phyloP scores from a whole-genome alignment of 2,888 invertebrate species.

The Meandrusa payeni region DNA sequence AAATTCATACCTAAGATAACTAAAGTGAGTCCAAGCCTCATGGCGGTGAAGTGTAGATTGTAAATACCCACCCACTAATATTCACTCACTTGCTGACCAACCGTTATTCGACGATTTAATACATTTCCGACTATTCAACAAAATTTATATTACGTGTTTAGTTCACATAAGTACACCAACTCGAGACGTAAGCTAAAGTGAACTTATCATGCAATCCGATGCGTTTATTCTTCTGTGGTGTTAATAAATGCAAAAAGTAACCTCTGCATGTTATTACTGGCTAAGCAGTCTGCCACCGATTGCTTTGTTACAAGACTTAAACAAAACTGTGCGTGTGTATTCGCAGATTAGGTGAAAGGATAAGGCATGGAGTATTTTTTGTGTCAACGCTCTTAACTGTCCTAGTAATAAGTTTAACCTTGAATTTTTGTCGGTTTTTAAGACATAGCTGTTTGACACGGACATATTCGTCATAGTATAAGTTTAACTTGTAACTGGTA shows the following conservation, averaged over 20 bases:
- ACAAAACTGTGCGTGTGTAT: constrained; percentile 51
- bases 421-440: constrained; percentile 41
- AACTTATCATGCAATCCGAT: constrained; percentile 52
- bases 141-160: constrained; percentile 23
- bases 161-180: constrained; percentile 26
- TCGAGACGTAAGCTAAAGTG: constrained; percentile 51
- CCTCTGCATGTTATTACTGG: constrained; percentile 37
- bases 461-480: not conserved
- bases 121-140: not conserved
- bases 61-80: constrained; percentile 23
- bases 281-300: constrained; percentile 28
- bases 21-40: constrained; percentile 25
- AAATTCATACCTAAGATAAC: constrained; percentile 31
- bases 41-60: constrained; percentile 20
- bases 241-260: constrained; percentile 55
- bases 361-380: constrained; percentile 25
- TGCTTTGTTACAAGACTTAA: constrained; percentile 42
- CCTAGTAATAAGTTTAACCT: constrained; percentile 52
- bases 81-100: constrained; percentile 19
- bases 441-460: constrained; percentile 14
- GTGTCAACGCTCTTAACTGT: constrained; percentile 38
- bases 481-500: too few species aligned
- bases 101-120: constrained; percentile 25
- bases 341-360: constrained; percentile 36
- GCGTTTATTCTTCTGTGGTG: constrained; percentile 40